Evolutionary conservation across 2,113 vertebrate genomes (phyloP).

Genomic region (Andinoacara biseriatus): DNA sequence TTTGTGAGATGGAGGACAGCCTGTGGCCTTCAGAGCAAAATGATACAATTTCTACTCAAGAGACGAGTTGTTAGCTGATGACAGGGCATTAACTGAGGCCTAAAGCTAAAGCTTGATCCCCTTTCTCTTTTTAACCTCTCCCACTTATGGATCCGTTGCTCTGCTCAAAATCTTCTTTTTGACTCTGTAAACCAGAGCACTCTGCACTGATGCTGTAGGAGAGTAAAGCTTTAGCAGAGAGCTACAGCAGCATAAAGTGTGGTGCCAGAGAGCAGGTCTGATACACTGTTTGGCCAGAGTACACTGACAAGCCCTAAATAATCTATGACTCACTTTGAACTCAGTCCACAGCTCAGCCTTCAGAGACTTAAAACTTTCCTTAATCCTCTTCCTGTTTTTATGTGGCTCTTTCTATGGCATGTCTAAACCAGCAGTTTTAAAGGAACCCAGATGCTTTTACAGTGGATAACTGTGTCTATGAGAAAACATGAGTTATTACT

Average conservation of each 20-base stretch:
- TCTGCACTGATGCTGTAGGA: background rate
- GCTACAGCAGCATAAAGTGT: constrained; percentile 34
- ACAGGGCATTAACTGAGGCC: constrained; percentile 1
- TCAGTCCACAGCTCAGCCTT: constrained; percentile 47
- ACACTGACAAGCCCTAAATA: constrained; percentile 51
- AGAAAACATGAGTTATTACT: background rate
- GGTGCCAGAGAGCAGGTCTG: constrained; percentile 33
- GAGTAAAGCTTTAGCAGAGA: background rate
- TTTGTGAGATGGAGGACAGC: background rate
- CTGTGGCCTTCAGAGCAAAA: background rate
- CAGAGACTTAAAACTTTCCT: constrained; percentile 18
- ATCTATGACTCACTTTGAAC: constrained; percentile 61
- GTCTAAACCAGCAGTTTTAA: constrained; percentile 8
- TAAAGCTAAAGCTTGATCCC: constrained; percentile 1
- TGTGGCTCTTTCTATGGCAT: background rate
- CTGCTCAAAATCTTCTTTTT: background rate
- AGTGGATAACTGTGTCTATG: background rate
- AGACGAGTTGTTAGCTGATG: background rate
- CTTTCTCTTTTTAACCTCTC: constrained; percentile 16
- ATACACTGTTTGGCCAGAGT: constrained; percentile 24
- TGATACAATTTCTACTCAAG: background rate
- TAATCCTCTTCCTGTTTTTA: constrained; percentile 1
- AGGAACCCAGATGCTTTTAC: background rate
- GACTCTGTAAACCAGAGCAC: background rate
- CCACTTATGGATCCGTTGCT: background rate